Conservation (phyloP, 2,888 invertebrate genomes). For the Dysmachus trigonus region DNA sequence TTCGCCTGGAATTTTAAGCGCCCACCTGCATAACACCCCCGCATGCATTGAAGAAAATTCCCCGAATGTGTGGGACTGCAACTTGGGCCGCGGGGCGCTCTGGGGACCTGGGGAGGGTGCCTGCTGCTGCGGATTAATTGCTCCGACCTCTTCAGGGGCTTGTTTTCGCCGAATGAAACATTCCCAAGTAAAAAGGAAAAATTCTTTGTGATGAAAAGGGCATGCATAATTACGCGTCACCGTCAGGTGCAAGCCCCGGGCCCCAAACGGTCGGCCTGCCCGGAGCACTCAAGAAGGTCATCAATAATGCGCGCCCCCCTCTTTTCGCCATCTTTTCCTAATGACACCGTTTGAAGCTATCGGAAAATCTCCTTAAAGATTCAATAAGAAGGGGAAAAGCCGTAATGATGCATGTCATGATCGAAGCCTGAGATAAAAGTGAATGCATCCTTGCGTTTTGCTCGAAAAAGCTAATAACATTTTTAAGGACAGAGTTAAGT, state of each 20-base stretch:
- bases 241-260: not conserved
- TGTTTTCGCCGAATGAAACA: not conserved
- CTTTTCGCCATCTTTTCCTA: not conserved
- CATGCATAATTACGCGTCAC: not conserved
- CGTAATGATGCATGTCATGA: not conserved
- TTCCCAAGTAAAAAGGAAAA: not conserved
- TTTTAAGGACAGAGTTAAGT: too few relatives aligned
- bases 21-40: not conserved
- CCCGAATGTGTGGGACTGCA: not conserved
- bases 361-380: not conserved
- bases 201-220: not conserved
- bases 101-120: too few relatives aligned
- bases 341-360: not conserved
- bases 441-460: not conserved
- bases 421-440: not conserved
- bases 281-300: not conserved
- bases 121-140: not conserved
- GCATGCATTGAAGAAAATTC: not conserved
- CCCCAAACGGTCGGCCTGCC: not conserved
- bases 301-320: not conserved
- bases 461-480: too few relatives aligned
- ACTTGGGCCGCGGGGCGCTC: too few relatives aligned
- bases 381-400: not conserved
- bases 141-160: not conserved
- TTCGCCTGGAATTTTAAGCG: not conserved